Conservation (phyloP, 2,113 vertebrate genomes). For the Oceanites oceanicus region DNA sequence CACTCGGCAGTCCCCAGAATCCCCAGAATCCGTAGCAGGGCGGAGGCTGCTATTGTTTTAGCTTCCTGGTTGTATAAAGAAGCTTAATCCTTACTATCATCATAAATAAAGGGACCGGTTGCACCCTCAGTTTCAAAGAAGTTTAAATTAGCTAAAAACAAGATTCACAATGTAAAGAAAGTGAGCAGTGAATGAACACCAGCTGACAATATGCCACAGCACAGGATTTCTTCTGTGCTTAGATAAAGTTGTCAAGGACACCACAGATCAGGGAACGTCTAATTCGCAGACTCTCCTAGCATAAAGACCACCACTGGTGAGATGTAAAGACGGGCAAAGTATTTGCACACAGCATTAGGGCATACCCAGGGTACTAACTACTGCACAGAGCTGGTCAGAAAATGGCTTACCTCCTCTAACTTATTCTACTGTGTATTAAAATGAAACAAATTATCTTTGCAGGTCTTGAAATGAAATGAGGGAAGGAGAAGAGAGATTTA, state of each 20-base stretch:
- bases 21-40: neutral
- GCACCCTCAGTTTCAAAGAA: neutral
- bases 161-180: neutral
- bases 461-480: neutral
- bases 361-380: neutral
- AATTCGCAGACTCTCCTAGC: neutral
- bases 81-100: neutral
- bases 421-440: neutral
- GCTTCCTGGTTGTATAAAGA: neutral
- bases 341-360: neutral
- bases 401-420: neutral
- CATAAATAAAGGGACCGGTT: neutral
- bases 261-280: neutral
- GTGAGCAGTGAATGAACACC: neutral
- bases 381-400: neutral
- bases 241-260: neutral
- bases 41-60: neutral
- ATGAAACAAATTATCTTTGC: neutral
- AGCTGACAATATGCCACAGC: neutral
- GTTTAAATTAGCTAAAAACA: neutral
- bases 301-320: neutral
- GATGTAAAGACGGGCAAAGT: neutral
- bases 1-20: neutral
- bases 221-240: neutral
- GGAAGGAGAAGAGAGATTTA: neutral